Base-by-base conservation (phyloP, 2,888 invertebrate genomes). In the Cinara cedri region DNA sequence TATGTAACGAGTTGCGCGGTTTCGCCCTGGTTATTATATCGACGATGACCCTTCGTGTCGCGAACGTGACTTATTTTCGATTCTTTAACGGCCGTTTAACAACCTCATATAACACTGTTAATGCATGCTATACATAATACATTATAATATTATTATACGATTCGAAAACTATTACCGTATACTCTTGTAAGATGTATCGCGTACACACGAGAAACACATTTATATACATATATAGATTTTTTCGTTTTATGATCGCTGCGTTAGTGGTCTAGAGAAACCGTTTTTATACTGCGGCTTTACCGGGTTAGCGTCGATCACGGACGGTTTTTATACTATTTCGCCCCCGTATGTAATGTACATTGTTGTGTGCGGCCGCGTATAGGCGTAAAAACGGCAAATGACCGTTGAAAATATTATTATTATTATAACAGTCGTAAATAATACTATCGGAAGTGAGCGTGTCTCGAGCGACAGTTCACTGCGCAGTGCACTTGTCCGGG, bases 361-460 rank as follows among this genome's bases (percentile, higher is more conserved):
- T 76, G n/a, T n/a, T n/a, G 76, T 76, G 76, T 46, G 66, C n/a
- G n/a, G n/a, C n/a, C n/a, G 26, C 16, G 3, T 54, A 14, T n/a
- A 11, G 74, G 74, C 74, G 63, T 75, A 65, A 75, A 75, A 75
- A 63, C 63, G 24, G 75, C 66, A 66, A 76, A 76, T 76, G 75
- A 75, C 75, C 75, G 24, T 75, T 44, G 66, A 57, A 66, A n/a
- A n/a, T n/a, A n/a, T n/a, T 76, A 76, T 66, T 65, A 71, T 57
- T 51, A 55, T 74, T 16, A 66, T 66, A 55, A 76, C 65, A 55
- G 65, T 76, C 66, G 75, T 76, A 76, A 65, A 76, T 46, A 3
- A 4, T 4, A 44, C 44, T 44, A 74, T 63, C 1, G 74, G 19
- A 51, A 44, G n/a, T 11, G n/a, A 9, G n/a, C 16, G 26, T 49